Base-by-base conservation (phyloP, 2,797 vertebrate species). In the Heliangelus exortis region DNA sequence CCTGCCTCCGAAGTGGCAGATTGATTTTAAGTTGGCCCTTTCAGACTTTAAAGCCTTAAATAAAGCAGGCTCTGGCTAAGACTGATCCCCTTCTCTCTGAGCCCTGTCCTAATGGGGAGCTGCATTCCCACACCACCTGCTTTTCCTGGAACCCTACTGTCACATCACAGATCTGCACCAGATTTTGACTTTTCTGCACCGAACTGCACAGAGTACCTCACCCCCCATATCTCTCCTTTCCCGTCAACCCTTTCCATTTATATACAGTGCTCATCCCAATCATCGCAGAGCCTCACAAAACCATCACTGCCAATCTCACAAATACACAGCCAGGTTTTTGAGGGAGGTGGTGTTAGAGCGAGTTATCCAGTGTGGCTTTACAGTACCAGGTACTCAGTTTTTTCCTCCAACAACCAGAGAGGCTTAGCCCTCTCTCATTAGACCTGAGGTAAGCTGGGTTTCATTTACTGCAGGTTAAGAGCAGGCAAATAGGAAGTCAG, bases 81-180 rank as follows among this genome's bases (percentile, higher is more conserved):
- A 79, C 67, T 91, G 83, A 79, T 86, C 57, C 77, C 62, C 33
- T 81, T 92, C 77, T 87, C 72, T 84, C 26, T 67, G 74, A 94
- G 93, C 83, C 55, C 57, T 91, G 80, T 84, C 89, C 89, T 95
- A 96, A 89, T 48, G 80, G 87, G 83, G 85, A 92, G 50, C 50
- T 77, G 80, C 1, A 1, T 95, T 96, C 80, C 91, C 89, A 91
- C 80, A 88, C 91, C 92, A 96, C 95, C 91, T 96, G 92, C 90
- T 96, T 97, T 94, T 94, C 65, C 95, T 93, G 92, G 92, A 96
- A 86, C 77, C 50, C 80, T 92, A 86, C 85, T 54, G 65, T 86
- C 89, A 80, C 84, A 71, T 80, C 5, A 0, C 95, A 94, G 90
- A 91, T 95, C 94, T 86, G 83, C 63, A 93, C 71, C 91, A 95